Conservation (phyloP, 2,113 vertebrate species). For the Rhagologus leucostigma region DNA sequence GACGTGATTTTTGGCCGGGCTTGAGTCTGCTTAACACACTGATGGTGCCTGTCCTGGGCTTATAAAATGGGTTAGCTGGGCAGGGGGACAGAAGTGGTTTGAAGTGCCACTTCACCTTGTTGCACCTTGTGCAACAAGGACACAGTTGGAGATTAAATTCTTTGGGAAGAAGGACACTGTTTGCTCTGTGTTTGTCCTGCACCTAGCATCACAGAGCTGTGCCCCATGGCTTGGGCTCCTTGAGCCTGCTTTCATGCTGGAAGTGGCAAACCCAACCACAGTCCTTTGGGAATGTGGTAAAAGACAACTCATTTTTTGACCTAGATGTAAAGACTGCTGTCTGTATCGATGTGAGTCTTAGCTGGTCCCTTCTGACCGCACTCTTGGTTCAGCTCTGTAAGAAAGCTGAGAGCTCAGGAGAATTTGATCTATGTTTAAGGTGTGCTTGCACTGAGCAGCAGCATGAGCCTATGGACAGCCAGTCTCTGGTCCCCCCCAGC, state of each 20-base stretch:
- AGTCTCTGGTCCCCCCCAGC: neutral
- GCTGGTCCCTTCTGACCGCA: neutral
- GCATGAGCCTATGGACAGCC: neutral
- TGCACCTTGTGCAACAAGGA: neutral
- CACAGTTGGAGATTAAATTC: neutral
- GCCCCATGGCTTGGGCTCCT: neutral
- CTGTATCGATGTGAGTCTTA: neutral
- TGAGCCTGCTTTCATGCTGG: neutral
- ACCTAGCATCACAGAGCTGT: neutral
- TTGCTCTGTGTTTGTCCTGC: neutral
- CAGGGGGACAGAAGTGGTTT: neutral
- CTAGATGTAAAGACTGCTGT: neutral
- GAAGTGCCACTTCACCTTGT: no score
- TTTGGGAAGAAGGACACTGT: neutral
- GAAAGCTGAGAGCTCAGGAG: neutral
- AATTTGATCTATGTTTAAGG: neutral
- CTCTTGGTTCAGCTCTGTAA: neutral
- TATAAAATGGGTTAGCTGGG: conserved; percentile 7
- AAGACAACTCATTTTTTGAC: neutral
- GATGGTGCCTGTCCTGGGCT: neutral
- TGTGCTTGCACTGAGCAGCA: neutral
- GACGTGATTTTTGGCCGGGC: neutral
- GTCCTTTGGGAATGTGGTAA: neutral
- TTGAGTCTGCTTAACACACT: neutral
- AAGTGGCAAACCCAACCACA: neutral